phyloP scores from a whole-genome alignment of 2,797 vertebrate genomes.

The Psittacula derbiana region DNA sequence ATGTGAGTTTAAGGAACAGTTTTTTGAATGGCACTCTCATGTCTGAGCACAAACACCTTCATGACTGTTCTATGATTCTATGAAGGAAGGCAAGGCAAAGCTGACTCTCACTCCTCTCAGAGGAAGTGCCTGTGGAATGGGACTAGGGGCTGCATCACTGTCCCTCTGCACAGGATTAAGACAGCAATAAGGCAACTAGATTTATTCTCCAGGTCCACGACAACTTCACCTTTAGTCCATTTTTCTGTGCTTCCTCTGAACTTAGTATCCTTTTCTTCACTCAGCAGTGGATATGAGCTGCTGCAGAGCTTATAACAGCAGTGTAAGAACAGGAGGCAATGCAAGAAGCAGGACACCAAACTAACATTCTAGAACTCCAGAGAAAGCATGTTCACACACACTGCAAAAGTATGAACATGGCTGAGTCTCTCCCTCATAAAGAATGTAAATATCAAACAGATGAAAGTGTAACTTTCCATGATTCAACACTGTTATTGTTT shows the following conservation, averaged over 20 bases:
- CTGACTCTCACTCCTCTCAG: background rate
- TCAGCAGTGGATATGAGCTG: background rate
- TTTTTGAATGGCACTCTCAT: background rate
- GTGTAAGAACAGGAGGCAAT: background rate
- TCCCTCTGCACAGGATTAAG: background rate
- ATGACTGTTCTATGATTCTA: background rate
- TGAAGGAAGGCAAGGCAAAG: background rate
- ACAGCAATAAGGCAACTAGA: background rate
- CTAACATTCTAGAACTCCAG: background rate
- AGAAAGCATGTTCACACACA: background rate
- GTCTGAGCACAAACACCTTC: background rate
- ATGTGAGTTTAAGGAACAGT: background rate
- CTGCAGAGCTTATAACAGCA: background rate
- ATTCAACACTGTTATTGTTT: slow-evolving; percentile 37
- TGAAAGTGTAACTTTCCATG: slow-evolving; percentile 39
- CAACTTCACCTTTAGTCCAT: background rate
- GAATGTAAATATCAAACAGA: slow-evolving; percentile 59
- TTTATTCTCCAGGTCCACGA: background rate
- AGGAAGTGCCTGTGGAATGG: background rate
- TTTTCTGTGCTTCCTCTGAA: background rate
- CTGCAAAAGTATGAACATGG: background rate
- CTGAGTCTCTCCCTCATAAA: slow-evolving; percentile 20
- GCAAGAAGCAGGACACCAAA: background rate
- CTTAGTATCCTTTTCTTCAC: background rate
- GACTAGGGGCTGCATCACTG: background rate